A percentile compares a stretch with the other conserved stretches of the same genome.
These are phyloP conservation scores for Sipha maydis DNA, from an alignment of 2,888 invertebrate genomes.

Conservation along the genomic window DNA sequence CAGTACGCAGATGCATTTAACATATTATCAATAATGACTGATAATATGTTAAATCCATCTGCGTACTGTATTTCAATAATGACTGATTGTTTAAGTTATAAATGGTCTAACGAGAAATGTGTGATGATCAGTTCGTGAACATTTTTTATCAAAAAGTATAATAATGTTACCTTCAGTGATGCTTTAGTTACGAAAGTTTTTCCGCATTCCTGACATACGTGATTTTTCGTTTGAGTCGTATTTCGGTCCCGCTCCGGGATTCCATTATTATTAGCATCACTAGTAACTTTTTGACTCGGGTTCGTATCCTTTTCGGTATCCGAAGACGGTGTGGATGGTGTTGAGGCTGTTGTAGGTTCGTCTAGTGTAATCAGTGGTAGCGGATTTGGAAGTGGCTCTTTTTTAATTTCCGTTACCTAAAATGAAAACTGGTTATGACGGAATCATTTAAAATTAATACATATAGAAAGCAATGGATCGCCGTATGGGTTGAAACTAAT, in stretches of 20 bases:
- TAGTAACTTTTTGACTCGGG: neutral
- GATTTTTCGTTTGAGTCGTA: conserved; percentile 63
- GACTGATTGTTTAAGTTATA: no score
- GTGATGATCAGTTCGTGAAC: no score
- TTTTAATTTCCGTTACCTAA: conserved; percentile 32
- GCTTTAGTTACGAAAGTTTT: conserved; percentile 68
- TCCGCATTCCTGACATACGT: conserved; percentile 68
- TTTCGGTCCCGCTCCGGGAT: conserved; percentile 35
- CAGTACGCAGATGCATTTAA: no score
- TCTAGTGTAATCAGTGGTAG: neutral
- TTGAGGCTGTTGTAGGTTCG: no score
- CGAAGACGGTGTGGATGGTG: neutral
- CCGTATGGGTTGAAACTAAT: neutral
- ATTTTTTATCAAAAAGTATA: no score
- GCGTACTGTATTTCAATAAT: no score
- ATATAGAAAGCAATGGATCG: neutral
- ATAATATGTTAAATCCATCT: no score
- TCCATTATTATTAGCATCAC: conserved; percentile 46
- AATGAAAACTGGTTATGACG: conserved; percentile 30
- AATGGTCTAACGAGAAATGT: no score
- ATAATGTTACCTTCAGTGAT: conserved; percentile 67
- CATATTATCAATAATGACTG: no score
- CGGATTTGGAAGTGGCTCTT: neutral
- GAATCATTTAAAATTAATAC: neutral
- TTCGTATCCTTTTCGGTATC: conserved; percentile 3